Evolutionary conservation across 2,113 vertebrate genomes (phyloP), one percentile per base, ranked within the genome.

Genomic region (Abramis brama): DNA sequence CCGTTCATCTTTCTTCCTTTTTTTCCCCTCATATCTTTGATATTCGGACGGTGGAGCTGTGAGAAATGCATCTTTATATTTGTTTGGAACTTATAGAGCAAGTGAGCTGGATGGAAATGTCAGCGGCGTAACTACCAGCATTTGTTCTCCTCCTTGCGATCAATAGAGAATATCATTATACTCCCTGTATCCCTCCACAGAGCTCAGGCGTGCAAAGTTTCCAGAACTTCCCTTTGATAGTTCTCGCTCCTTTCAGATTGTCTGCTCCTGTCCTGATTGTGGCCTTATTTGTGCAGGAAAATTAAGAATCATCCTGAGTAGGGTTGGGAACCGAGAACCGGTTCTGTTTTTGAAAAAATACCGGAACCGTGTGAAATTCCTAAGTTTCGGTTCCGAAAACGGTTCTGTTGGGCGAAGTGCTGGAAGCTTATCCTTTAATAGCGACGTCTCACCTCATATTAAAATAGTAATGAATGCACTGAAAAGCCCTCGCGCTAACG

Each of bases 151-250:
- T 57, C 25, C 36, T 73, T 12, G 17, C 59, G 45, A 86, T 86
- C 85, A 43, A 86, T 86, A 76, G 79, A 75, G 79, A 86, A 77
- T 83, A 86, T 86, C 79, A 83, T 82, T 83, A 83, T 36, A 27
- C 59, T 76, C 59, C 60, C 30, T 62, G 79, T 52, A 62, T 33
- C 59, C 30, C 25, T 74, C 68, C 77, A 30, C 55, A 36, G 9
- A 73, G 39, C 55, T 60, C 17, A 47, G 55, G 17, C 85, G 25
- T 45, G 78, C 55, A 70, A 81, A 80, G 70, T 82, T 86, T 86
- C 79, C 23, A 27, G 66, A 81, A 81, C 39, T 64, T 43, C 4
- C 59, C 59, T 55, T 71, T 81, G n/a, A 66, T 75, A 43, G 57
- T 43, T 55, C 57, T 25, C 5, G 1, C 27, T 70, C 45, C 43